Evolutionary conservation across 1,140 invertebrate species (phyloP).

Genomic region (Drosophila persimilis): DNA sequence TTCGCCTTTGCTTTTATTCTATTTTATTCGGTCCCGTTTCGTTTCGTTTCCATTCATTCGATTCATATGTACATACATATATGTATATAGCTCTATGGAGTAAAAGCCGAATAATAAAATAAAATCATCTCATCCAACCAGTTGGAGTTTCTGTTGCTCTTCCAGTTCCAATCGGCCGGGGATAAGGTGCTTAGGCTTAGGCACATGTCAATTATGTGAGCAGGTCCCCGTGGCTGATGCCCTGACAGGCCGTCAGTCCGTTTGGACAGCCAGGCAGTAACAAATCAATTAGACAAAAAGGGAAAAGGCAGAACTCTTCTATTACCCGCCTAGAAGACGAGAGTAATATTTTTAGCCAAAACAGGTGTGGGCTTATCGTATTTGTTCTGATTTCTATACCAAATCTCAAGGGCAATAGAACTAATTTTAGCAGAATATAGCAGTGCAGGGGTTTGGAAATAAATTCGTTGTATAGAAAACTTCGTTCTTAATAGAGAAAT

Average conservation of each 20-base stretch:
- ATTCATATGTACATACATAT: neutral
- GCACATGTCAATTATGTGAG: conserved; percentile 61
- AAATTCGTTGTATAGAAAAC: too few relatives aligned
- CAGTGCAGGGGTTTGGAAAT: too few relatives aligned
- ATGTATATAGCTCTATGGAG: neutral
- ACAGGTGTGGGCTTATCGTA: too few relatives aligned
- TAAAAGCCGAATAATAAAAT: conserved; percentile 56
- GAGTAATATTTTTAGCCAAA: conserved; percentile 15
- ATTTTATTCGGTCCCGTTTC: conserved; percentile 5
- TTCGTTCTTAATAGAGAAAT: too few relatives aligned
- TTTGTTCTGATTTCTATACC: too few relatives aligned
- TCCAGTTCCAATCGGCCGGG: neutral
- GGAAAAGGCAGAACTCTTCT: neutral
- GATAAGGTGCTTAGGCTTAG: conserved; percentile 17
- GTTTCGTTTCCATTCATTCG: conserved; percentile 4
- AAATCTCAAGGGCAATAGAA: too few relatives aligned
- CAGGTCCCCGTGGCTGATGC: conserved; percentile 17
- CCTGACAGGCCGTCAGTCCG: conserved; percentile 35
- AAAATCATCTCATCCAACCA: conserved; percentile 55
- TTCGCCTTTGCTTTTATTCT: neutral
- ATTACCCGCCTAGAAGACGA: neutral
- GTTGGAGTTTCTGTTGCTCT: conserved; percentile 32
- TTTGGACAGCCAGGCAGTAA: conserved; percentile 19
- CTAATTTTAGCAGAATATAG: too few relatives aligned
- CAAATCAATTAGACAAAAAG: conserved; percentile 44